These are phyloP conservation scores for Chloromyia formosa DNA, from an alignment of 2,888 invertebrate genomes.

Conservation along the genomic window DNA sequence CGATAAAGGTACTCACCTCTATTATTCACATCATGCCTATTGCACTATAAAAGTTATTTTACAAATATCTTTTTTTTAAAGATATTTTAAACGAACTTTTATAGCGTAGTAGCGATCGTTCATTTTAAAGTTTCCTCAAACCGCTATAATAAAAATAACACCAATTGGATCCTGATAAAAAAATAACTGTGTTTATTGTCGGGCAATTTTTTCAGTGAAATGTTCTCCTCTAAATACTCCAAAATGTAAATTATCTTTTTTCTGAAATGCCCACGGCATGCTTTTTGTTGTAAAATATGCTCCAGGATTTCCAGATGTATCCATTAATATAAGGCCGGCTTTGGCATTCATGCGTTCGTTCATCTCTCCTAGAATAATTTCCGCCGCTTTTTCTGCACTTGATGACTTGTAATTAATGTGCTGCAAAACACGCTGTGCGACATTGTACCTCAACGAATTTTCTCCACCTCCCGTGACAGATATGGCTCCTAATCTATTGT, in stretches of 20 bases:
- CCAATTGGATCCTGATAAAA: no score
- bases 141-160: no score
- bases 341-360: conserved; percentile 72
- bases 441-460: conserved; percentile 78
- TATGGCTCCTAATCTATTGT: conserved; percentile 75
- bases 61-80: no score
- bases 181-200: background rate
- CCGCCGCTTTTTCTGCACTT: conserved; percentile 71
- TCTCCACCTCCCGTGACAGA: conserved; percentile 87
- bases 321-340: conserved; percentile 78
- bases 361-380: conserved; percentile 73
- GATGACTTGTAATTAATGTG: conserved; percentile 69
- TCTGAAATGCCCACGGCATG: conserved; percentile 73
- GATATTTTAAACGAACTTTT: no score
- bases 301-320: conserved; percentile 71
- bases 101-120: no score
- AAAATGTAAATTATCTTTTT: conserved; percentile 63
- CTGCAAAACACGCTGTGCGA: conserved; percentile 75
- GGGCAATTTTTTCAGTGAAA: conserved; percentile 16
- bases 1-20: no score
- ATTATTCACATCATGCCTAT: no score
- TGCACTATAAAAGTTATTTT: no score
- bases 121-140: no score
- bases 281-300: conserved; percentile 71
- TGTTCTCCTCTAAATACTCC: conserved; percentile 66